phyloP scores from a whole-genome alignment of 1,140 invertebrate genomes.

The Macrocentrus cingulum region DNA sequence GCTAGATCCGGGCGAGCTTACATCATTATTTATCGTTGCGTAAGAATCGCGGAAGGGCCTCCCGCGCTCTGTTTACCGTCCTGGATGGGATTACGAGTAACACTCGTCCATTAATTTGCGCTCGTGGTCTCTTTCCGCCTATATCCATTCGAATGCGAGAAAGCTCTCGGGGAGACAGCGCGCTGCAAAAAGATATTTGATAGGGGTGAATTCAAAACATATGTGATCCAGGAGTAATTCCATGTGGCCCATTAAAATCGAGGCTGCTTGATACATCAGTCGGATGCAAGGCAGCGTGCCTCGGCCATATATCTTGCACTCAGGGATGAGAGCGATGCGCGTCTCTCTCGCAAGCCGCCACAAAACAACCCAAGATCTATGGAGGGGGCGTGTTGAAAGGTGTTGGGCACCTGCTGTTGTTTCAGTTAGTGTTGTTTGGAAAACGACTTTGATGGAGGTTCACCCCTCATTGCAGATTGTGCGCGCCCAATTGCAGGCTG shows the following conservation, averaged over 20 bases:
- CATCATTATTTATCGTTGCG: constrained; percentile 56
- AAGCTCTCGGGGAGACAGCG: background rate
- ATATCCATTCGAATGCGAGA: constrained; percentile 7
- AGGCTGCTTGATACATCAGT: background rate
- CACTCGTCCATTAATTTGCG: constrained; percentile 41
- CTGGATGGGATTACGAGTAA: constrained; percentile 37
- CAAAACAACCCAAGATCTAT: too few species aligned
- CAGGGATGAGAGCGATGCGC: too few species aligned
- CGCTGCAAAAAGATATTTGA: background rate
- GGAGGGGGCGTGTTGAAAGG: constrained; percentile 14
- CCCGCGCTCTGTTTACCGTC: constrained; percentile 45
- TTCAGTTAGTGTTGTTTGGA: constrained; percentile 16
- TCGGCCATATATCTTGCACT: too few species aligned
- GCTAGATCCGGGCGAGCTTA: constrained; percentile 39
- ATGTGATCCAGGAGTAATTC: constrained; percentile 27
- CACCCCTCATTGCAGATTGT: constrained; percentile 20
- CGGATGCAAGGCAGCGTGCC: too few species aligned
- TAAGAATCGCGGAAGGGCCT: constrained; percentile 54
- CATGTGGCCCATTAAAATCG: constrained; percentile 15
- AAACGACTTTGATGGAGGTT: constrained; percentile 30
- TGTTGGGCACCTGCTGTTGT: constrained; percentile 28
- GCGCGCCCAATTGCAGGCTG: constrained; percentile 1
- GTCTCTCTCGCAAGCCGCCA: background rate
- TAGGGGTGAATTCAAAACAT: constrained; percentile 26
- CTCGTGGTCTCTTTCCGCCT: constrained; percentile 22